phyloP scores from a whole-genome alignment of 2,797 vertebrate genomes.

The Nannoperca australis region DNA sequence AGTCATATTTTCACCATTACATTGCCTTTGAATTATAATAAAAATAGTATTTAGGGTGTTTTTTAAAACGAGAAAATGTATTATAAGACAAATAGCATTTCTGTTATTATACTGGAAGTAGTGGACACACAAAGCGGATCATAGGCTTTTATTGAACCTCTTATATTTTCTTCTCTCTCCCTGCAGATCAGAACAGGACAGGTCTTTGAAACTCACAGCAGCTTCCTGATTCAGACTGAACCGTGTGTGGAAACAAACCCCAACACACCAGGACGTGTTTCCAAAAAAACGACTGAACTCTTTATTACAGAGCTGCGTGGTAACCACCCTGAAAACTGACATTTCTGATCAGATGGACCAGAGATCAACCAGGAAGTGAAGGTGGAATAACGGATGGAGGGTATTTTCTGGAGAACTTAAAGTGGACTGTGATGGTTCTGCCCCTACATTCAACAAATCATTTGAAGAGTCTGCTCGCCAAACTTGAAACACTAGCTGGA shows the following conservation, averaged over 20 bases:
- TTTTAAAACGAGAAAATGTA: constrained; percentile 4
- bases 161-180: constrained; percentile 27
- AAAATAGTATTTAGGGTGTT: background rate
- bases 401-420: constrained; percentile 36
- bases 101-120: constrained; percentile 3
- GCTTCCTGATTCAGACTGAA: constrained; percentile 50
- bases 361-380: constrained; percentile 35
- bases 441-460: constrained; percentile 8
- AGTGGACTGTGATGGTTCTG: constrained; percentile 33
- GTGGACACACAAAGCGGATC: background rate
- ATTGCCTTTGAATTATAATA: background rate
- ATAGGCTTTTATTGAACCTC: constrained; percentile 15
- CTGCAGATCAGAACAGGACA: constrained; percentile 83
- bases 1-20: background rate
- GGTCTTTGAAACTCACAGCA: constrained; percentile 72
- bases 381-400: constrained; percentile 24
- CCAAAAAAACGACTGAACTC: constrained; percentile 59
- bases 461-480: constrained; percentile 26
- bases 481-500: constrained; percentile 32
- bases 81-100: constrained; percentile 9
- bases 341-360: constrained; percentile 38
- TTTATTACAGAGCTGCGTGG: constrained; percentile 44
- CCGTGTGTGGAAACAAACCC: constrained; percentile 26
- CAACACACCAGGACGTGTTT: constrained; percentile 31
- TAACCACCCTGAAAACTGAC: constrained; percentile 18